phyloP scores from a whole-genome alignment of 2,113 vertebrate species.

The Paedocypris sp. region DNA sequence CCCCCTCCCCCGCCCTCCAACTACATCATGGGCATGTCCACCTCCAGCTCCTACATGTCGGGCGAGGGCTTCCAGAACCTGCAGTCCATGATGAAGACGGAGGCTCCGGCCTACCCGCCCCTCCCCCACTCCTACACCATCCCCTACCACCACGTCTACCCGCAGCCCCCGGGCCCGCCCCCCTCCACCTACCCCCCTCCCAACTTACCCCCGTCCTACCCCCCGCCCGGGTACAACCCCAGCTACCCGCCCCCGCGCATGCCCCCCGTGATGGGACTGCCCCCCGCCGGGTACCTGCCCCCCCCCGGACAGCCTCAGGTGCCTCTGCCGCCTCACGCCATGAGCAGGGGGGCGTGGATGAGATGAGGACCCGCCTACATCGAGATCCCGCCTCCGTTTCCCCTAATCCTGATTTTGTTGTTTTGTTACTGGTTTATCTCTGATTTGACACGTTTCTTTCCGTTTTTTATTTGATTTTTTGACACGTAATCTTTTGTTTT shows the following conservation, averaged over 20 bases:
- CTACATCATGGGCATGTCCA: constrained; percentile 90
- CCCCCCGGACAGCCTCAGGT: constrained; percentile 85
- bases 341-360: constrained; percentile 87
- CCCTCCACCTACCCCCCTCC: constrained; percentile 63
- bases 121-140: constrained; percentile 78
- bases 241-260: constrained; percentile 76
- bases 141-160: constrained; percentile 79
- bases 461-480: no score
- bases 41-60: constrained; percentile 92
- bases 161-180: constrained; percentile 68
- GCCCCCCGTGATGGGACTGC: constrained; percentile 75
- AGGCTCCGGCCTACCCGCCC: constrained; percentile 75
- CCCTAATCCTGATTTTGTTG: no score
- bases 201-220: constrained; percentile 71
- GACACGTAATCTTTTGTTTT: no score
- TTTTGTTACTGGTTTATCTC: no score
- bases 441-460: no score
- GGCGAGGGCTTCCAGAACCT: constrained; percentile 89
- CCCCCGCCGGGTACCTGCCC: constrained; percentile 75
- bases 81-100: constrained; percentile 97
- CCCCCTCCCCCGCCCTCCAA: constrained; percentile 78
- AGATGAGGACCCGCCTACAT: no score
- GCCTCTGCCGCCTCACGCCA: constrained; percentile 80
- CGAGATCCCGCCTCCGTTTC: no score
- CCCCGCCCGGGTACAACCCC: constrained; percentile 79